Conservation (phyloP, 2,113 vertebrate genomes). For the Phrynosoma platyrhinos region DNA sequence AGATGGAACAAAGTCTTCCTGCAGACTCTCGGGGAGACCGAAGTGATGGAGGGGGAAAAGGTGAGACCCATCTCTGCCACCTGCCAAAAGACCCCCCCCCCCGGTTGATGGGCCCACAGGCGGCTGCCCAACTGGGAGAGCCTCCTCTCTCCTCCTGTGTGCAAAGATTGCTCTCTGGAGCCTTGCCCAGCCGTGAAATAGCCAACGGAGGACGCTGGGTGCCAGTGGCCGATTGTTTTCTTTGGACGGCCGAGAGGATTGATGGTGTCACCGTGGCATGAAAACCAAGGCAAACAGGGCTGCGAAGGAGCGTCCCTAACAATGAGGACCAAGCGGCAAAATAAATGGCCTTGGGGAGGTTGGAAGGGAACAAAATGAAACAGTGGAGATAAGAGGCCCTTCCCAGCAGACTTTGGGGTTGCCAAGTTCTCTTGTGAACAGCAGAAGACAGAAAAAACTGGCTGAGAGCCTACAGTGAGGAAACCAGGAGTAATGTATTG, state of each 20-base stretch:
- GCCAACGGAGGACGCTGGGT: neutral
- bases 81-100: too few relatives aligned
- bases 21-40: too few relatives aligned
- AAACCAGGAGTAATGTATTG: too few relatives aligned
- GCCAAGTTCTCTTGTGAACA: too few relatives aligned
- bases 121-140: too few relatives aligned
- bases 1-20: too few relatives aligned
- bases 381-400: neutral
- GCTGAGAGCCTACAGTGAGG: too few relatives aligned
- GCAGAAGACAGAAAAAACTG: too few relatives aligned
- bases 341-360: neutral
- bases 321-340: rapidly evolving
- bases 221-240: conserved; percentile 28
- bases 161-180: neutral
- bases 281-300: conserved; percentile 3
- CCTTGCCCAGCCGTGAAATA: neutral
- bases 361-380: neutral
- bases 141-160: too few relatives aligned
- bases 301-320: neutral
- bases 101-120: too few relatives aligned
- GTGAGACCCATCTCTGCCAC: too few relatives aligned
- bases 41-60: too few relatives aligned
- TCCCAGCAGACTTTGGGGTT: neutral
- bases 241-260: conserved; percentile 10
- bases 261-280: conserved; percentile 19